Conservation (phyloP, 2,797 vertebrate species). For the Coranthus polyacanthus region DNA sequence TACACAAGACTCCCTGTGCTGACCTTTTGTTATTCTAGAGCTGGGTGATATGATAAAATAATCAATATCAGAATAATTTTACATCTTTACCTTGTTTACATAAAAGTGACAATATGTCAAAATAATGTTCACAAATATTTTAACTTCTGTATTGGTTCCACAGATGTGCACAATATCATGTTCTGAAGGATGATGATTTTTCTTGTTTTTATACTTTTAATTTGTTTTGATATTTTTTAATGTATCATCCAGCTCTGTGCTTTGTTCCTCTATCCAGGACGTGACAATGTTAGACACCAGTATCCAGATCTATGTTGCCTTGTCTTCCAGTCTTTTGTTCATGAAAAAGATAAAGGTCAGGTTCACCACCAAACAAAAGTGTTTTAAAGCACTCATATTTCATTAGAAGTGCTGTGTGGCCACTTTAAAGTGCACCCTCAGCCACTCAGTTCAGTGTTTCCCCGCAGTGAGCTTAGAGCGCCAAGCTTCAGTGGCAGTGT, state of each 20-base stretch:
- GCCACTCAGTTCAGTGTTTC: slow-evolving; percentile 59
- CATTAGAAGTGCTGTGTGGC: slow-evolving; percentile 79
- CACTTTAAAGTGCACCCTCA: slow-evolving; percentile 80
- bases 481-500: slow-evolving; percentile 52
- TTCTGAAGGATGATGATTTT: not conserved
- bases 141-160: no score
- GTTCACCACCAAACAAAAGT: slow-evolving; percentile 58
- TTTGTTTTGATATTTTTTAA: not conserved
- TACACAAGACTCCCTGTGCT: slow-evolving; percentile 4
- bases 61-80: not conserved
- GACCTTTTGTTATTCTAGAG: not conserved
- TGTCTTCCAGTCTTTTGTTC: slow-evolving; percentile 50
- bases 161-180: not conserved
- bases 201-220: no score
- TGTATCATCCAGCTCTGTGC: slow-evolving; percentile 7
- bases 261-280: not conserved
- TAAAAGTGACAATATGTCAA: not conserved
- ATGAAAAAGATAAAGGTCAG: slow-evolving; percentile 47
- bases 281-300: not conserved
- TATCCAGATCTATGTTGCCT: slow-evolving; percentile 37
- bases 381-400: slow-evolving; percentile 57
- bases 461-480: slow-evolving; percentile 41
- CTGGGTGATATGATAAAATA: not conserved
- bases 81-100: not conserved
- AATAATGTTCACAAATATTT: not conserved